Percentiles rank a stretch among this genome's conserved stretches.
phyloP scores from a whole-genome alignment of 2,113 vertebrate species.

The Parus major region DNA sequence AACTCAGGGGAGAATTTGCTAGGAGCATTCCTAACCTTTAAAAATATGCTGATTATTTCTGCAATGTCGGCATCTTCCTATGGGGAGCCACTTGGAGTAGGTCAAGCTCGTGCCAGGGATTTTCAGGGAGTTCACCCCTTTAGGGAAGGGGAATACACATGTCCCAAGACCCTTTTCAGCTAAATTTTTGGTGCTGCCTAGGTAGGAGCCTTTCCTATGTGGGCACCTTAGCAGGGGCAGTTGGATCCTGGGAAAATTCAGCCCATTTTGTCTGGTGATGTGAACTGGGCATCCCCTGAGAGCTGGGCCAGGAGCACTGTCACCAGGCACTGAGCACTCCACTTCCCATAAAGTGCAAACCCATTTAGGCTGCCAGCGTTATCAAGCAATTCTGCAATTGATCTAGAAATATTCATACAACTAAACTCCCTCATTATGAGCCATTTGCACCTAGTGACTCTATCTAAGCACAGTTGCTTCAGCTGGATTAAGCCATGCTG shows the following conservation, averaged over 20 bases:
- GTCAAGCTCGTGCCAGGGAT: background rate
- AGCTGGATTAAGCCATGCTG: background rate
- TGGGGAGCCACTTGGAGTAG: background rate
- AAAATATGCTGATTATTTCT: background rate
- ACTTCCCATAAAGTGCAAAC: background rate
- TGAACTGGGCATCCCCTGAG: background rate
- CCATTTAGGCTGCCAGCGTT: background rate
- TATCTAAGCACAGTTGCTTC: background rate
- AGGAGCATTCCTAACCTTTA: background rate
- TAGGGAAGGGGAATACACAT: background rate
- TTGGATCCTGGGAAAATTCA: background rate
- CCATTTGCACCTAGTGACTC: background rate
- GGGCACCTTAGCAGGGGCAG: background rate
- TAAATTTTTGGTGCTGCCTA: background rate
- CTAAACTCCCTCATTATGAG: constrained; percentile 7
- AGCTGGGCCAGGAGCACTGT: background rate
- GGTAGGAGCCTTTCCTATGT: background rate
- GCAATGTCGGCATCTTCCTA: background rate
- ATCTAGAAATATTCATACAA: constrained; percentile 19
- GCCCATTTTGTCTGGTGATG: background rate
- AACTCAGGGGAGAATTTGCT: background rate
- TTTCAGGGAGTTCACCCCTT: background rate
- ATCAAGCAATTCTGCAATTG: constrained; percentile 25
- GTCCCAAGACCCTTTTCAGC: background rate
- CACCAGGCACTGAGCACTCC: background rate